Base-by-base conservation (phyloP, 2,888 invertebrate species). In the Melikaiella ostensackeni region DNA sequence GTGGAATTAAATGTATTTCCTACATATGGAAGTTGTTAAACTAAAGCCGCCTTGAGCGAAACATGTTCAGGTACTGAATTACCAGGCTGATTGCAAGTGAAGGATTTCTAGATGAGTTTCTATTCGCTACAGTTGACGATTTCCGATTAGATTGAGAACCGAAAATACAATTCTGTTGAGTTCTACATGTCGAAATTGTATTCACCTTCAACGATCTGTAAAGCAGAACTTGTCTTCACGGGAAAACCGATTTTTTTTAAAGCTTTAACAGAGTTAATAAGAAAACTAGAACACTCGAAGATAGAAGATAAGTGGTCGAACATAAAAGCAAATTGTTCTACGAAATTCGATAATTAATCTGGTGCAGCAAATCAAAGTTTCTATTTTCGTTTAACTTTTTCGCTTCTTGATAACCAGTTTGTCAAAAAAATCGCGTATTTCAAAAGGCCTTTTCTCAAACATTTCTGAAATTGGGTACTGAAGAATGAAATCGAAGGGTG, bases 401-500 rank as follows among this genome's bases (percentile, higher is more conserved):
- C 4, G 55, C 55, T 55, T 55, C 21, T 55, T 21, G 7, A 8
- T 21, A 55, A 21, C 21, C 9, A 55, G 21, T 21, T 55, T 21
- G 3, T 7, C 21, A 55, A 2, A 21, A 21, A 21, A 55, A 3
- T 21, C 21, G 11, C 2, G n/a, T 50, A 27, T 70, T 70, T 70
- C 8, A 70, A 46, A 70, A 46, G 27, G 4, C 30, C 30, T 70
- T 70, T 46, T 13, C 50, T 70, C 3, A 70, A 50, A 30, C 19
- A 46, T 27, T 16, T 70, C 66, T 70, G 19, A 70, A 24, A 50
- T 50, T 50, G n/a, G 46, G 30, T 9, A 19, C 19, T 50, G 30
- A 9, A 46, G 16, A 30, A 70, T 70, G 24, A 50, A 70, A 70
- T 70, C 66, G 66, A 70, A 27, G 27, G 66, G 46, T 30, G 27